phyloP scores from a whole-genome alignment of 2,113 vertebrate species.

The Aix galericulata region DNA sequence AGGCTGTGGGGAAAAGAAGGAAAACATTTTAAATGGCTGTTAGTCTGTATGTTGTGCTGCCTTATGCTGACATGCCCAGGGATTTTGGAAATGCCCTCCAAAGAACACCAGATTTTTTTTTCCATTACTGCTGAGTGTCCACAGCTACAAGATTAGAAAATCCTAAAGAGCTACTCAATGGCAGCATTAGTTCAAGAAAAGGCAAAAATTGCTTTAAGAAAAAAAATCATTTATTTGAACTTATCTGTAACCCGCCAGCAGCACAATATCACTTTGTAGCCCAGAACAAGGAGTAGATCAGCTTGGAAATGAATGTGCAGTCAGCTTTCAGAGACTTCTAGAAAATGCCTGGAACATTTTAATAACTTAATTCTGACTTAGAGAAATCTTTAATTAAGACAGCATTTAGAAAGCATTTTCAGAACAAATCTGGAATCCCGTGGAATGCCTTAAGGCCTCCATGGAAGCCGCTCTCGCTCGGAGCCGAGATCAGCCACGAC shows the following conservation, averaged over 20 bases:
- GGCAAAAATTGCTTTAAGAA: constrained; percentile 42
- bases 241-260: neutral
- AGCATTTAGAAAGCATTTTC: constrained; percentile 63
- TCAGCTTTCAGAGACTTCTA: constrained; percentile 48
- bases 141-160: constrained; percentile 23
- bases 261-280: constrained; percentile 49
- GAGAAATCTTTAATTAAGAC: constrained; percentile 69
- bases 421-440: constrained; percentile 59
- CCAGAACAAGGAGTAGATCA: neutral
- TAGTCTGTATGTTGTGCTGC: neutral
- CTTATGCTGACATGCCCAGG: neutral
- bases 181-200: constrained; percentile 43
- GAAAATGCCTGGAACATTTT: constrained; percentile 61
- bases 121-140: constrained; percentile 40
- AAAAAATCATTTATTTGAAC: neutral
- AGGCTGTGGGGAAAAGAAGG: neutral
- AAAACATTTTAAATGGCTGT: neutral
- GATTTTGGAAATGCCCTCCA: constrained; percentile 3
- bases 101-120: constrained; percentile 1
- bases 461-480: constrained; percentile 1
- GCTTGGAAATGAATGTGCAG: constrained; percentile 60
- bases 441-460: constrained; percentile 47
- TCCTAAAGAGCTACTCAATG: constrained; percentile 34
- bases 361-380: constrained; percentile 66
- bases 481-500: neutral